Percentiles rank a stretch among this genome's conserved stretches.
phyloP scores from a whole-genome alignment of 2,888 invertebrate species.

The Parasteatoda lunata region DNA sequence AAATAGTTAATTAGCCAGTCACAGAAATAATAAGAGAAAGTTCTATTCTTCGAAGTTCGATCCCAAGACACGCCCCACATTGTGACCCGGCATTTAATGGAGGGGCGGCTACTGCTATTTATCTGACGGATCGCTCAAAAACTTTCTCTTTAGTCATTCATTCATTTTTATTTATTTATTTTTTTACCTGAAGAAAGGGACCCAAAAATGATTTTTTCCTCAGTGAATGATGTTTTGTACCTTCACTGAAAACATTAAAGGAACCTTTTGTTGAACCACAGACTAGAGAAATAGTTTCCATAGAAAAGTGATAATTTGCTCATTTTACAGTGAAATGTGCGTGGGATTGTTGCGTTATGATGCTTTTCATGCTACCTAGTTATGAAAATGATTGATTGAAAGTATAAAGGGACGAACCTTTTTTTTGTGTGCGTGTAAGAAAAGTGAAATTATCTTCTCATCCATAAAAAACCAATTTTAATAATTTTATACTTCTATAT shows the following conservation, averaged over 20 bases:
- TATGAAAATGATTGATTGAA: not conserved
- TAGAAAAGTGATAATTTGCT: not conserved
- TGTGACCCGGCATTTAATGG: slow-evolving; percentile 39
- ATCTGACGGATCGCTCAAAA: slow-evolving; percentile 14
- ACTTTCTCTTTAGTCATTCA: slow-evolving; percentile 17
- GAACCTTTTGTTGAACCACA: not conserved
- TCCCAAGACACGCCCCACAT: slow-evolving; percentile 32
- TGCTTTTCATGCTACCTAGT: not conserved
- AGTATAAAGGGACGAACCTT: not conserved
- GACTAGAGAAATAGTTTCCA: not conserved
- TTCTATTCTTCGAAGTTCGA: not conserved
- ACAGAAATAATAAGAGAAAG: not conserved
- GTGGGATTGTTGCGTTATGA: not conserved
- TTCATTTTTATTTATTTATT: not conserved
- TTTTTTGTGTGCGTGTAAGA: no score
- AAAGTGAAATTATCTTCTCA: no score
- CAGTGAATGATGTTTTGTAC: slow-evolving; percentile 1
- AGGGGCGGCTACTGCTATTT: slow-evolving; percentile 40
- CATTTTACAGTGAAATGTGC: not conserved
- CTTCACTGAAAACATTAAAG: not conserved
- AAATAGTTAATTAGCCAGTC: no score
- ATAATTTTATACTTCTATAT: no score
- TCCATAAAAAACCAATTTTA: no score
- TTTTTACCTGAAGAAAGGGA: not conserved
- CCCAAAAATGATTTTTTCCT: not conserved